phyloP scores from a whole-genome alignment of 2,888 invertebrate species.

The Diadromus collaris region DNA sequence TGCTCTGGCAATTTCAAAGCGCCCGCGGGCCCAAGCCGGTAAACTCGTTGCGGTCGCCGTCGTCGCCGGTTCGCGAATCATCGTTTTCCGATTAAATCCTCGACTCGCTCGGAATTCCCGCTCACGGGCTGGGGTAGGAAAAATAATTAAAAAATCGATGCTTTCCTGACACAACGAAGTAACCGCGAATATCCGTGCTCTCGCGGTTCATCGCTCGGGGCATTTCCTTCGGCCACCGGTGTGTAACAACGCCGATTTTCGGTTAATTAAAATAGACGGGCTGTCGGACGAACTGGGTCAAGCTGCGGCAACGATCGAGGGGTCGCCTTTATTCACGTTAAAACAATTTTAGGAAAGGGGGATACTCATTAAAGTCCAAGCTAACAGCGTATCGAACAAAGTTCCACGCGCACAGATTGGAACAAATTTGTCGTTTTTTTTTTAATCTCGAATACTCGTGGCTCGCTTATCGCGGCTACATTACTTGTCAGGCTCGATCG shows the following conservation, averaged over 20 bases:
- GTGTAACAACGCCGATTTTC: constrained; percentile 44
- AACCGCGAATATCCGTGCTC: constrained; percentile 59
- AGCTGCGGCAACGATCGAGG: constrained; percentile 28
- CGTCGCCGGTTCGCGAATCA: constrained; percentile 45
- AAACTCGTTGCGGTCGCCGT: constrained; percentile 30
- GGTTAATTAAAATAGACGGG: constrained; percentile 58
- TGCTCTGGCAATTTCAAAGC: constrained; percentile 57
- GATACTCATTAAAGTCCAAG: background rate
- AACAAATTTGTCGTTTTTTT: background rate
- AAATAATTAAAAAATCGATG: constrained; percentile 46
- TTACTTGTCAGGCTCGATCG: constrained; percentile 13
- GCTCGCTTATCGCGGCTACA: background rate
- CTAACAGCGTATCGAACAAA: background rate
- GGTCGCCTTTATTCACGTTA: background rate
- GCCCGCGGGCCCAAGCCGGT: constrained; percentile 47
- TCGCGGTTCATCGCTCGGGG: constrained; percentile 52
- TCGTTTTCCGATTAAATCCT: constrained; percentile 56
- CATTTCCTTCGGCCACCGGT: constrained; percentile 45
- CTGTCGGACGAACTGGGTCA: constrained; percentile 37
- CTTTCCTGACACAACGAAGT: constrained; percentile 30
- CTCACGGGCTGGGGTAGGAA: background rate
- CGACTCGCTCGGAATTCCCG: constrained; percentile 34
- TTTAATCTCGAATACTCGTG: background rate
- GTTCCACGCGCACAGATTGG: background rate
- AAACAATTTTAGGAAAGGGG: constrained; percentile 11